Evolutionary conservation across 2,797 vertebrate species (phyloP), one percentile per base, ranked within the genome.

Genomic region (Peromyscus melanophrys): DNA sequence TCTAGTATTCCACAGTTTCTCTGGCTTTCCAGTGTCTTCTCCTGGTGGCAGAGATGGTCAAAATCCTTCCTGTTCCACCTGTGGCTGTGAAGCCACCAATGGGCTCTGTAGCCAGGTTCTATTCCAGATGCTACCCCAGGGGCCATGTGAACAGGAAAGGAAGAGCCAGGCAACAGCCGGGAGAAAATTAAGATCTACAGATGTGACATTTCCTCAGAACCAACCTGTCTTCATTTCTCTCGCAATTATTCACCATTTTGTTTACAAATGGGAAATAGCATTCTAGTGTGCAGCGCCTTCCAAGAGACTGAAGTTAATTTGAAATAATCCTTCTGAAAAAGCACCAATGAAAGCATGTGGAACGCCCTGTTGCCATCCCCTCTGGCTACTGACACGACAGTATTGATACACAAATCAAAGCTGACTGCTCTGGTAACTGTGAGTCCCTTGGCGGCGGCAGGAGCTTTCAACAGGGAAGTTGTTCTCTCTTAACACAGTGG

Each of bases 321-420:
- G 95, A 97, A 97, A 84, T 96, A 96, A 97, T 97, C 91, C 97
- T 96, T 96, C 94, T 97, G 98, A 96, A 98, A 92, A 97, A 97
- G 65, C 88, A 94, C 57, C 97, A 98, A 69, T 87, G 89, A 97
- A 97, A 96, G 92, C 96, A 88, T 73, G 78, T 27, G 67, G 96
- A 97, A 97, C 25, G 76, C 49, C 96, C 96, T 13, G 95, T 75
- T 95, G 88, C 96, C 93, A 63, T 96, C 78, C 96, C 97, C 97
- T 98, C 95, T 96, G 98, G 97, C 96, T 97, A 78, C 97, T 87
- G 97, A 83, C 96, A 90, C 55, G n/a, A 67, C 3, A 3, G 92
- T 97, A 93, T 37, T 88, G 93, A 97, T 92, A 93, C 2, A 96
- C 95, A 98, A 98, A 98, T 81, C 93, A 96, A 97, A 97, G 95